Evolutionary conservation across 53 echinoderm and acorn worm species (phyloP).

Genomic region (Stichopus horrens): DNA sequence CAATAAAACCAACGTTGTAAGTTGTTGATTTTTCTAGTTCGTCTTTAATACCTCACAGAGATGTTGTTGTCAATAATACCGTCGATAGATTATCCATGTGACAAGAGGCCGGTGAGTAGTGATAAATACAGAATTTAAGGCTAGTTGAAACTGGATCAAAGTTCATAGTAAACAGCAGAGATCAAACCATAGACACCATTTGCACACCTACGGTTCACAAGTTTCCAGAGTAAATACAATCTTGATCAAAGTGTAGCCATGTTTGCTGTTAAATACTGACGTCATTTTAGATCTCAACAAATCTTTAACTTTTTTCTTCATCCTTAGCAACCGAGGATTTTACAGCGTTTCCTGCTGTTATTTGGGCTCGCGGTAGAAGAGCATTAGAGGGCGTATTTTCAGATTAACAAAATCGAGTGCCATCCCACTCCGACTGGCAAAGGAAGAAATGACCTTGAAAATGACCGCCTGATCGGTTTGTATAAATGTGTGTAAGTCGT

Average conservation of each 20-base stretch:
- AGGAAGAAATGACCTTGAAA: no score
- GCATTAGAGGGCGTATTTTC: constrained; percentile 7
- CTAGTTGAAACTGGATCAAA: constrained; percentile 22
- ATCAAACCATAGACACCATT: neutral
- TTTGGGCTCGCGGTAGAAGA: neutral
- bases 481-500: no score
- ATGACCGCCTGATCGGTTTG: no score
- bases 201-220: constrained; percentile 4
- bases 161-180: constrained; percentile 6
- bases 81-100: neutral
- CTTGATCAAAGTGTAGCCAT: neutral
- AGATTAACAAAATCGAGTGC: neutral
- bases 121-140: no score
- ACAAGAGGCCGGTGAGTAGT: no score
- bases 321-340: neutral
- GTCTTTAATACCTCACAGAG: no score
- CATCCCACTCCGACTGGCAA: no score
- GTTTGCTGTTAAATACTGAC: neutral
- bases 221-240: constrained; percentile 21
- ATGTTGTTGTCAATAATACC: neutral
- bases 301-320: neutral
- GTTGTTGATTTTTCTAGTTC: no score
- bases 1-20: no score
- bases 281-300: neutral
- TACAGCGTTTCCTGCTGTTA: no score